Conservation (phyloP, 2,888 invertebrate species). For the Polymixis lichenea region DNA sequence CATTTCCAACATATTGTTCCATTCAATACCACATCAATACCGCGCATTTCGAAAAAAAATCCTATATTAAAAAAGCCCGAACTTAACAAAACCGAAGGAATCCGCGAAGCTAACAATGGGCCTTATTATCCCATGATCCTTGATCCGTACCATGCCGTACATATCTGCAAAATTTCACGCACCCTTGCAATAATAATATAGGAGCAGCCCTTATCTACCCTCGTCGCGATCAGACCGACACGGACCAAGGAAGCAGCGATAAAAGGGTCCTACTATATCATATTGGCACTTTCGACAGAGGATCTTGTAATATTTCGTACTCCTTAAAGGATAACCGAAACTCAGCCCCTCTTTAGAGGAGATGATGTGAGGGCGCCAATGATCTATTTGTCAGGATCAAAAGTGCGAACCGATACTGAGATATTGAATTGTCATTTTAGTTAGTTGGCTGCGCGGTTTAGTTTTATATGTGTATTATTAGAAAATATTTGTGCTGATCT, state of each 20-base stretch:
- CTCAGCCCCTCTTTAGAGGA: slow-evolving; percentile 67
- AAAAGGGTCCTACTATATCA: slow-evolving; percentile 87
- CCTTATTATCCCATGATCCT: slow-evolving; percentile 82
- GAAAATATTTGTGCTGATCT: not conserved
- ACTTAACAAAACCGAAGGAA: slow-evolving; percentile 65
- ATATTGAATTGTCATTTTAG: slow-evolving; percentile 59
- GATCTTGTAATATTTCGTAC: slow-evolving; percentile 83
- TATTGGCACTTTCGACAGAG: slow-evolving; percentile 87
- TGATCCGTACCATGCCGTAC: slow-evolving; percentile 77
- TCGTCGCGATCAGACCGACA: slow-evolving; percentile 77
- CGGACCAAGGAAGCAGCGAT: slow-evolving; percentile 75
- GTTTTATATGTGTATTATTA: too few species aligned
- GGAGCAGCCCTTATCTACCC: slow-evolving; percentile 85
- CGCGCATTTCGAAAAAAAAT: slow-evolving; percentile 62
- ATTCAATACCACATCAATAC: slow-evolving; percentile 43
- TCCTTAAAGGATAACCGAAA: slow-evolving; percentile 79
- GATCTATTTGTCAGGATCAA: slow-evolving; percentile 72
- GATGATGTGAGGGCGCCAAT: slow-evolving; percentile 72
- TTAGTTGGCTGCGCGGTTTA: slow-evolving; percentile 30
- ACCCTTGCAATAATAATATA: slow-evolving; percentile 87
- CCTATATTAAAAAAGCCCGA: slow-evolving; percentile 74
- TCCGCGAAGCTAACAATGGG: slow-evolving; percentile 65
- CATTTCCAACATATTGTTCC: slow-evolving; percentile 33
- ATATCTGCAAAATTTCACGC: slow-evolving; percentile 89
- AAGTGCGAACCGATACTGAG: slow-evolving; percentile 52